phyloP scores from a whole-genome alignment of 1,140 invertebrate species.

The Thaumatotibia leucotreta region DNA sequence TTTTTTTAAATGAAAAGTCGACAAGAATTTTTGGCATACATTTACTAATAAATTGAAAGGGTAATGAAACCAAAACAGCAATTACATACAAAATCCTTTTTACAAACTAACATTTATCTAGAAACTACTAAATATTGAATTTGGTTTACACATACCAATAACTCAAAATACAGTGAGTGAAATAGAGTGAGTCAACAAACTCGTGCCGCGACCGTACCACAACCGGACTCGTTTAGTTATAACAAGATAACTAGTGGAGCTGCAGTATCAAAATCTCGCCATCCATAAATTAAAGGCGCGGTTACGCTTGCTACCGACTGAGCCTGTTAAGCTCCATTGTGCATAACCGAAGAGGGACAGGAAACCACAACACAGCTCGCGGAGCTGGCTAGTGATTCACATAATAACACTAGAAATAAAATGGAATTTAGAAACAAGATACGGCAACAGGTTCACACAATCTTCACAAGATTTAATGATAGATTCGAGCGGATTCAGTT shows the following conservation, averaged over 20 bases:
- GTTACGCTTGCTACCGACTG: constrained; percentile 36
- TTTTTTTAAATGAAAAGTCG: too few species aligned
- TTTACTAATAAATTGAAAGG: too few species aligned
- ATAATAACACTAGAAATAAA: constrained; percentile 19
- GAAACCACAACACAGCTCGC: constrained; percentile 31
- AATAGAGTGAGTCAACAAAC: not conserved
- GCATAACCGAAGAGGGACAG: constrained; percentile 50
- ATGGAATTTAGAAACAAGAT: constrained; percentile 1
- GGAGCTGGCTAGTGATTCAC: constrained; percentile 27
- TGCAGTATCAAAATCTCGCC: constrained; percentile 48
- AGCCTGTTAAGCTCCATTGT: constrained; percentile 48
- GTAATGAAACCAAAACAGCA: too few species aligned
- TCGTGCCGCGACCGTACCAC: not conserved
- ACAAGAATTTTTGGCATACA: too few species aligned
- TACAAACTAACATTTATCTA: too few species aligned
- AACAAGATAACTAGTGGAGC: constrained; percentile 17
- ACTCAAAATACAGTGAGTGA: not conserved
- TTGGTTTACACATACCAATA: not conserved
- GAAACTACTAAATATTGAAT: too few species aligned
- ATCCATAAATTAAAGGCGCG: constrained; percentile 52
- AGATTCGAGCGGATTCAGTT: constrained; percentile 44
- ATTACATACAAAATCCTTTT: too few species aligned
- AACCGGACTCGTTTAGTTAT: constrained; percentile 8
- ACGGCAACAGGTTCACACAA: not conserved
- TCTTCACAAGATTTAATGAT: not conserved